Base-by-base conservation (phyloP, 2,888 invertebrate genomes). In the Eustalomyia histrio region DNA sequence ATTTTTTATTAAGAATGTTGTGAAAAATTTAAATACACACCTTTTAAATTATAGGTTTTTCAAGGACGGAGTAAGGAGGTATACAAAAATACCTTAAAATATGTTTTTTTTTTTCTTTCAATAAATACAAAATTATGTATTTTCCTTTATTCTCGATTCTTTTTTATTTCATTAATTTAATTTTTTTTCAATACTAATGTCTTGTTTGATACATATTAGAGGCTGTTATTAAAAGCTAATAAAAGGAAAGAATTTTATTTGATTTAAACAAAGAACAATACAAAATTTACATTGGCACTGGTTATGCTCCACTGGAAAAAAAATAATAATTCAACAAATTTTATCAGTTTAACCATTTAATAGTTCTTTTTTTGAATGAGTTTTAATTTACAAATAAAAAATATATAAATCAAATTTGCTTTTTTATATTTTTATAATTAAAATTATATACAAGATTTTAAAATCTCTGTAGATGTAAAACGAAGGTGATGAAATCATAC, bases 51-150 rank as follows among this genome's bases (percentile, higher is more conserved):
- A 82, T 83, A 91, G 91, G 89, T 89, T 88, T 88, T 91, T 88
- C 90, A 89, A 88, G 90, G 90, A 88, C 89, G 91, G 91, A 91
- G 89, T 89, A 89, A 88, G 88, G 90, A 91, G 91, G 91, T 90
- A 90, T 86, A 89, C 86, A 80, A 82, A 82, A 79, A 75, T 78
- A 83, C 80, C 80, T 81, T 80, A 80, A 78, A 39, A 79, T 74
- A 29, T 64, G 63, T 71, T 60, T 63, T 10, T 64, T 60, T 76
- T 60, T 16, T 57, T 12, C 33, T 74, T 69, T 64, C n/a, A 69
- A 64, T 61, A 53, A 57, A 58, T 64, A 69, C 29, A 58, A 76
- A 67, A 64, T 73, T 73, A 69, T 73, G 63, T 73, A 63, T 29
- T 72, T 72, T 80, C 43, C 35, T 64, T 76, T 69, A 47, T 57